Base-by-base conservation (phyloP, 2,888 invertebrate genomes). In the Troides helena region DNA sequence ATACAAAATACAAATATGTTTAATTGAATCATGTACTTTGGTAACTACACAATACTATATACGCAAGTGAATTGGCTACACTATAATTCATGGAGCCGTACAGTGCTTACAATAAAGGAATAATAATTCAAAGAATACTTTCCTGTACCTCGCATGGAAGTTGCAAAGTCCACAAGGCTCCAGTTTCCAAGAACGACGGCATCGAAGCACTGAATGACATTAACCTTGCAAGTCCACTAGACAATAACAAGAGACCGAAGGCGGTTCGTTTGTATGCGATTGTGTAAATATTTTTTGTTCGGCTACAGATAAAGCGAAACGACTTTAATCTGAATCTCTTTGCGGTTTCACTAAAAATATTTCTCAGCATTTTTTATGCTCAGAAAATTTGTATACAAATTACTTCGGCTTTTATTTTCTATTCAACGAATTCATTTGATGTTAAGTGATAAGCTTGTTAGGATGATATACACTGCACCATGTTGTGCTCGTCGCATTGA, bases 211-310 rank as follows among this genome's bases (percentile, higher is more conserved):
- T 64, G 72, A 73, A 73, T 74, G 74, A 71, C 69, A 71, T 71
- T 72, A 73, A 70, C 79, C 77, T 77, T 77, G 77, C 64, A 69
- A 68, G 67, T 72, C 72, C 72, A 66, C 70, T 71, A 71, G 74
- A 62, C 60, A 58, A 23, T 60, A 39, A 36, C 17, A 12, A 53
- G 50, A 39, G 36, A 71, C 64, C 61, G 68, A 67, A 68, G 62
- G 62, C 70, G 69, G 69, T 69, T 8, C 62, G 65, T 69, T 66
- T 62, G 65, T 62, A 62, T 59, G 18, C 39, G 62, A 59, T 69
- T 69, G 69, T 62, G 62, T 66, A 65, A 62, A 62, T 57, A 65
- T 25, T 21, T 23, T 46, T 18, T 63, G 61, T 36, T 57, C 17
- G 39, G 61, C 56, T 46, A 53, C 18, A 23, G 39, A n/a, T 43